Evolutionary conservation across 2,888 invertebrate genomes (phyloP), one percentile per base, ranked within the genome.

Genomic region (Xanthorhoe spadicearia): DNA sequence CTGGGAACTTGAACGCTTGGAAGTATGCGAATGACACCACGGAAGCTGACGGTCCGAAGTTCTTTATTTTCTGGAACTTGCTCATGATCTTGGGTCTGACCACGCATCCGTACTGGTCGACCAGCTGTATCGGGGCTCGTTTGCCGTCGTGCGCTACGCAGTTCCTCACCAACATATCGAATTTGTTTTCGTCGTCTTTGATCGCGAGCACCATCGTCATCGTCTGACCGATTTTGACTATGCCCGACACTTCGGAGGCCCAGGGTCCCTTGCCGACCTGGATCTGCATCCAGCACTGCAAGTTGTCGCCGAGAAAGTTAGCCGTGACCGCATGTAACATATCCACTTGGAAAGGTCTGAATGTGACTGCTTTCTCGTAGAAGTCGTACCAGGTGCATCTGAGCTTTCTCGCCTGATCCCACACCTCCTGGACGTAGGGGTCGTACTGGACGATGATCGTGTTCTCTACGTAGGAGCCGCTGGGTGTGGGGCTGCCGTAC

Each of bases 231-330:
- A 98, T 98, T 92, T 98, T 98, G 9, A 98, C 98, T 80, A 98
- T 98, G 61, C 98, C 98, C 0, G 98, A 98, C 38, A 98, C 98
- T 90, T 98, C 98, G 13, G 97, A 97, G n/a, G 98, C 98, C 98
- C 98, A 98, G 0, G 98, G 98, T 74, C 98, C 98, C 86, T 98
- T 98, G 63, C 98, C 98, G 53, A 98, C 98, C 90, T 98, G 98
- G 78, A 98, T 98, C 89, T 98, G 98, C 98, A 98, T 98, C 98
- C 98, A 98, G 90, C 98, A 98, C 85, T 98, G 98, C 78, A 98
- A 93, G 92, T 98, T 98, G 89, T 98, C 98, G 32, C 98, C 98
- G 77, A 98, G 95, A 95, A 98, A 98, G 94, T 98, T 98, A 56
- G 98, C 98, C 0, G 98, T 98, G 53, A 98, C 98, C 0, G 98